Base-by-base conservation (phyloP, 1,140 invertebrate species). In the Bombus polaris region DNA sequence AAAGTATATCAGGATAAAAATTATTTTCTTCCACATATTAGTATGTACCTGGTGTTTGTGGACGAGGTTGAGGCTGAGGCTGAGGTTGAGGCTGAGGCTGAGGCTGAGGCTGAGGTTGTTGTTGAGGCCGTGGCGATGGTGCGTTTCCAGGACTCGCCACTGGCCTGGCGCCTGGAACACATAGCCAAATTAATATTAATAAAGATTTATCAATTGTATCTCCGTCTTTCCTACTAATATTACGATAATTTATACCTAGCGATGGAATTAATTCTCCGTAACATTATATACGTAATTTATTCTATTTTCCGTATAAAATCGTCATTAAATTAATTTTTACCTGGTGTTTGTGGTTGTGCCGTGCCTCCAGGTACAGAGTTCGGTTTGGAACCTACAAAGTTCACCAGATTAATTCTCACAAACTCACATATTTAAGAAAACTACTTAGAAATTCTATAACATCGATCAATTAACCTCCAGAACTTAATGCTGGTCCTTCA, bases 401-500 rank as follows among this genome's bases (percentile, higher is more conserved):
- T 37, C 2, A 6, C 5, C 22, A 12, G 22, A 44, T 73, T n/a
- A 42, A 44, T 18, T 53, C 1, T 18, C 28, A 25, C 28, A 18
- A 42, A 42, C 25, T 72, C 15, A 9, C 9, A 37, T 28, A n/a
- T 76, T 25, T 28, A 28, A 39, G 28, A 62, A 42, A 28, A 39
- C 3, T 42, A 1, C 42, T 4, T 42, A n/a, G 6, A 15, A 32
- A 32, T 10, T 72, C 62, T 9, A 39, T 22, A n/a, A 28, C 18
- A 32, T 73, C 9, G 28, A 65, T 76, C 3, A 59, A 71, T 37
- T 44, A 37, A 80, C 83, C 83, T 71, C 42, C 72, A 10, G 13
- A 39, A n/a, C 62, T 73, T 1, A 87, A 22, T 22, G 90, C 87
- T 5, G 92, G 92, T 42, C 88, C 90, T 59, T 92, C 89, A 42